Conservation (phyloP, 92 coral and sea anemone genomes). For the Meandrina meandrites region DNA sequence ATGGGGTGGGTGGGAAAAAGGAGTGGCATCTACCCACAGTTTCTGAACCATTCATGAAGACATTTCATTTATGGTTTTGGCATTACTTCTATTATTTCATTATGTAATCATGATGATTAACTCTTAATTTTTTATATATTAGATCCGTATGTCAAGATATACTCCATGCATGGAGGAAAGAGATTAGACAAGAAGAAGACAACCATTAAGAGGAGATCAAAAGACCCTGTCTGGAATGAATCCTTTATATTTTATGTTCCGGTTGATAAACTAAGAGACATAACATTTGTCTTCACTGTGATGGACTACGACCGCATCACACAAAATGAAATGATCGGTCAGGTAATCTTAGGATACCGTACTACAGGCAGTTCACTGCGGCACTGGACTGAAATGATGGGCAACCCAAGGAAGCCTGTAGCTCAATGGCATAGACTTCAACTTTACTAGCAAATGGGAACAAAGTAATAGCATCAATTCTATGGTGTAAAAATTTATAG, state of each 20-base stretch:
- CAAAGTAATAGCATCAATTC: not conserved
- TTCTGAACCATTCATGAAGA: not conserved
- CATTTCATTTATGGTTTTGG: not conserved
- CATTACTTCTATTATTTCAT: not conserved
- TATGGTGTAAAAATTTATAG: not conserved
- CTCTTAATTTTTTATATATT: not conserved
- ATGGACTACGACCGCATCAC: conserved; percentile 99
- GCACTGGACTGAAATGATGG: conserved; percentile 99
- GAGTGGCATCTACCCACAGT: not conserved
- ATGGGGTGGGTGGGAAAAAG: not conserved
- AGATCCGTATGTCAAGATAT: conserved; percentile 98
- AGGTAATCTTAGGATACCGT: conserved; percentile 88
- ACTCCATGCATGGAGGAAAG: conserved; percentile 82
- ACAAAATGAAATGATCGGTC: conserved; percentile 95
- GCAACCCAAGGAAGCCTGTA: conserved; percentile 89
- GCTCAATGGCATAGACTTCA: conserved; percentile 97
- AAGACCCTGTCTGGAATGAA: conserved; percentile 99
- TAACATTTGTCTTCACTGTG: conserved; percentile 86
- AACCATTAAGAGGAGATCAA: conserved; percentile 85
- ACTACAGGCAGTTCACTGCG: conserved; percentile 93
- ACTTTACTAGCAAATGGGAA: conserved; percentile 24
- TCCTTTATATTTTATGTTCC: conserved; percentile 92
- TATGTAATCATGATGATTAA: not conserved
- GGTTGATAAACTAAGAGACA: conserved; percentile 91
- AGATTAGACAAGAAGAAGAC: conserved; percentile 96